Percentiles rank a stretch among this genome's conserved stretches.
These are phyloP conservation scores for Gambusia yucatana DNA, from an alignment of 2,797 vertebrate species.

Conservation along the genomic window DNA sequence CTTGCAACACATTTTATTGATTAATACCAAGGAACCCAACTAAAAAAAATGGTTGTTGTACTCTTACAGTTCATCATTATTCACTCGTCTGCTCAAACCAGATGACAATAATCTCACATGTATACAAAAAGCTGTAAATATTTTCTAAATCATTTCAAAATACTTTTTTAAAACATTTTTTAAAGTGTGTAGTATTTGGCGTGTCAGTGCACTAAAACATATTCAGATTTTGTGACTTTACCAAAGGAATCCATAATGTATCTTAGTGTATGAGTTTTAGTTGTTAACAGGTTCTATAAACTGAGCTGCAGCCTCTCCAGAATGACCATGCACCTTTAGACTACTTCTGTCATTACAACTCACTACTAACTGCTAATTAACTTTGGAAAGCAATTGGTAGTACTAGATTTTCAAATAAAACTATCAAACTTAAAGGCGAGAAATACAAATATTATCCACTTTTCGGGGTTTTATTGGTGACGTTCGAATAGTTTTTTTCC, in stretches of 20 bases:
- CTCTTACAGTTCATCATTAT: background rate
- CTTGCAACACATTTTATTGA: constrained; percentile 3
- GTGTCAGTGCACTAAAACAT: background rate
- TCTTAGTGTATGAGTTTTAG: background rate
- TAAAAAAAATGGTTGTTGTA: constrained; percentile 4
- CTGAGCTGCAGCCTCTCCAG: background rate
- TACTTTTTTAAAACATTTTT: background rate
- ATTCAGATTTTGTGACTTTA: background rate
- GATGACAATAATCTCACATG: background rate
- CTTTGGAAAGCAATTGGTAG: background rate
- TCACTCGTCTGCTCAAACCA: background rate
- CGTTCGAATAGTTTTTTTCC: background rate
- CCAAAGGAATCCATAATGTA: background rate
- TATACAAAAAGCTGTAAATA: background rate
- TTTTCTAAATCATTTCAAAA: no score
- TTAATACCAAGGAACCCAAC: constrained; percentile 16
- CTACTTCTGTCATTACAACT: background rate
- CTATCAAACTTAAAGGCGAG: background rate
- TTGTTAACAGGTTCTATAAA: background rate
- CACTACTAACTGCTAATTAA: background rate
- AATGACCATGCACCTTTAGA: background rate
- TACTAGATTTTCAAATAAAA: background rate
- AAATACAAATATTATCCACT: background rate
- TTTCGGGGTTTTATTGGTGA: background rate
- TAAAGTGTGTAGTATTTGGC: background rate